phyloP scores from a whole-genome alignment of 1,140 invertebrate species.

The Apis cerana region DNA sequence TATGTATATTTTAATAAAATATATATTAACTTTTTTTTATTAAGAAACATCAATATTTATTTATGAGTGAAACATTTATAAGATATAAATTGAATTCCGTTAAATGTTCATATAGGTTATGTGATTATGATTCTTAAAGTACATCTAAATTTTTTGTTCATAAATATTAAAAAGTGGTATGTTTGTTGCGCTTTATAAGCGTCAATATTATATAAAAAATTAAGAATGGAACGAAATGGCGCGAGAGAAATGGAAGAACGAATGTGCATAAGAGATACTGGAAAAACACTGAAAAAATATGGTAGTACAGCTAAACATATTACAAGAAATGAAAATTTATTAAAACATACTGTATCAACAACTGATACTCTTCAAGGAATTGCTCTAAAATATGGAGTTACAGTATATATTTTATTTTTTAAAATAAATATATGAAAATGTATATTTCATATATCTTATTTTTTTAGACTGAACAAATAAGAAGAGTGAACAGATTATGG shows the following conservation, averaged over 20 bases:
- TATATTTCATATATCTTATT: slow-evolving; percentile 14
- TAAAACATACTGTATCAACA: slow-evolving; percentile 90
- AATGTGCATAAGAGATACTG: slow-evolving; percentile 91
- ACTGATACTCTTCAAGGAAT: slow-evolving; percentile 96
- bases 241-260: slow-evolving; percentile 91
- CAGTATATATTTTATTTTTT: slow-evolving; percentile 83
- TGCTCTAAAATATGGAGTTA: slow-evolving; percentile 94
- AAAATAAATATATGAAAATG: too few relatives aligned
- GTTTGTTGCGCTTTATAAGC: slow-evolving; percentile 26
- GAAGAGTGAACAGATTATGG: slow-evolving; percentile 92
- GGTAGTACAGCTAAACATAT: slow-evolving; percentile 90
- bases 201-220: slow-evolving; percentile 17
- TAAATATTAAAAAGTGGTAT: slow-evolving; percentile 21
- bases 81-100: background rate
- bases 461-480: slow-evolving; percentile 93
- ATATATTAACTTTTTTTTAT: background rate
- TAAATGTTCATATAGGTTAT: slow-evolving; percentile 49
- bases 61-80: background rate
- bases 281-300: slow-evolving; percentile 92
- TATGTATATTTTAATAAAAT: slow-evolving; percentile 1
- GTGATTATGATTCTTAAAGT: slow-evolving; percentile 30
- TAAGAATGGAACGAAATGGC: slow-evolving; percentile 71
- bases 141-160: background rate
- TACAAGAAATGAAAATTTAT: slow-evolving; percentile 85
- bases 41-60: background rate